Base-by-base conservation (phyloP, 2,888 invertebrate species). In the Pomacea canaliculata region DNA sequence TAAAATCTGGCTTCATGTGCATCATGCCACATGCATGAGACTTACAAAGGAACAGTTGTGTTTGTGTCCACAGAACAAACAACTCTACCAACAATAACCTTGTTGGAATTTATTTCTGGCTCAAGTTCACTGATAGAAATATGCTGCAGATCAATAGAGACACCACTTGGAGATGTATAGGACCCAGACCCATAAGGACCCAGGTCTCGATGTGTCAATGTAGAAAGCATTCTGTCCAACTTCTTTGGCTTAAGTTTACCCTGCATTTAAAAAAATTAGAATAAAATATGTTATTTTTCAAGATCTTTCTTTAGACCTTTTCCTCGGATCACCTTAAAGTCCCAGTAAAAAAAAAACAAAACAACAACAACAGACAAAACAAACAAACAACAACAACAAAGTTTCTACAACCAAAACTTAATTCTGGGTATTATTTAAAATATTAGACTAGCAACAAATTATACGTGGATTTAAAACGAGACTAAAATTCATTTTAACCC, bases 71-170 rank as follows among this genome's bases (percentile, higher is more conserved):
- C 89, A 85, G 83, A 89, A 83, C 95, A 96, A 7, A 96, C 94
- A 46, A 96, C 96, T 89, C 94, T 94, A 7, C 95, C 96, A 77
- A 95, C 89, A 1, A 95, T 90, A 0, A 96, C 94, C 86, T 93
- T 94, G 81, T 93, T 87, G 27, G 92, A 90, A 86, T 96, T 96
- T 16, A 92, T 84, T 5, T 95, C 95, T 8, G 93, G 91, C 70
- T 92, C 90, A 77, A 96, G 90, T 62, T 93, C 91, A 62, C 91
- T 91, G 19, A 96, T 88, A 2, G 89, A 88, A 12, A 91, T 90
- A 79, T 91, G 90, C 66, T 91, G 89, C 79, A 94, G 90, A 84
- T 92, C 92, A 4, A 93, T 91, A 56, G 91, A 91, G 84, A 93
- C 91, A 10, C 92, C 92, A 70, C 89, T 90, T 5, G 91, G 89